Conservation (phyloP, 2,888 invertebrate species). For the Toxonevra muliebris region DNA sequence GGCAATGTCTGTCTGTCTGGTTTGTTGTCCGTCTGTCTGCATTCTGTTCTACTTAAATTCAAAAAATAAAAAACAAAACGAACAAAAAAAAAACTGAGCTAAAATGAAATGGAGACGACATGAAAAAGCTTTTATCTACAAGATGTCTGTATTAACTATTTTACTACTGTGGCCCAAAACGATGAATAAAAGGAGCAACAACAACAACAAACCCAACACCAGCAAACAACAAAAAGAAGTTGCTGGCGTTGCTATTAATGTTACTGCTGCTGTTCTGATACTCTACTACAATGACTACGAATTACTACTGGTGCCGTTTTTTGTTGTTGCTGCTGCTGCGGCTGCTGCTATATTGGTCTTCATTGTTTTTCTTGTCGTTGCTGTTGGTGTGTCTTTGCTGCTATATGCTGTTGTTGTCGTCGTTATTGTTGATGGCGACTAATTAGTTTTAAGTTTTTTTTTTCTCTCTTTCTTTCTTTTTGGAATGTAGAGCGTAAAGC, state of each 20-base stretch:
- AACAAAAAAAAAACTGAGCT: not conserved
- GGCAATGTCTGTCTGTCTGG: no score
- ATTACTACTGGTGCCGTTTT: constrained; percentile 33
- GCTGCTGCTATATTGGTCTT: constrained; percentile 18
- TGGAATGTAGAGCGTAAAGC: not conserved
- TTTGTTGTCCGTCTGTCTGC: no score
- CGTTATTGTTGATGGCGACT: constrained; percentile 34
- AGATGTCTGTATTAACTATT: constrained; percentile 39
- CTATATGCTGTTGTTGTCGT: not conserved
- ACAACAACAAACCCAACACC: constrained; percentile 9
- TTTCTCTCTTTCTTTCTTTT: constrained; percentile 1
- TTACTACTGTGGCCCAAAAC: constrained; percentile 29
- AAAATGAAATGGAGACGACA: constrained; percentile 38
- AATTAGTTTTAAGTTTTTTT: constrained; percentile 37
- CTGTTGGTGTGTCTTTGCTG: not conserved
- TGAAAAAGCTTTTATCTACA: constrained; percentile 48
- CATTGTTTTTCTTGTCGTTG: constrained; percentile 32
- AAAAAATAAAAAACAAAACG: constrained; percentile 9
- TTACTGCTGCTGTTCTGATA: constrained; percentile 41
- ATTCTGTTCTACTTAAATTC: not conserved
- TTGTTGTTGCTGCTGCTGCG: constrained; percentile 19
- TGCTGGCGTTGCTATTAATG: constrained; percentile 37
- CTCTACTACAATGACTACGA: not conserved
- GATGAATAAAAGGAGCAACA: constrained; percentile 20
- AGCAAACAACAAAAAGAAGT: constrained; percentile 11